Evolutionary conservation across 2,113 vertebrate species (phyloP).

Genomic region (Hyperopisus bebe): DNA sequence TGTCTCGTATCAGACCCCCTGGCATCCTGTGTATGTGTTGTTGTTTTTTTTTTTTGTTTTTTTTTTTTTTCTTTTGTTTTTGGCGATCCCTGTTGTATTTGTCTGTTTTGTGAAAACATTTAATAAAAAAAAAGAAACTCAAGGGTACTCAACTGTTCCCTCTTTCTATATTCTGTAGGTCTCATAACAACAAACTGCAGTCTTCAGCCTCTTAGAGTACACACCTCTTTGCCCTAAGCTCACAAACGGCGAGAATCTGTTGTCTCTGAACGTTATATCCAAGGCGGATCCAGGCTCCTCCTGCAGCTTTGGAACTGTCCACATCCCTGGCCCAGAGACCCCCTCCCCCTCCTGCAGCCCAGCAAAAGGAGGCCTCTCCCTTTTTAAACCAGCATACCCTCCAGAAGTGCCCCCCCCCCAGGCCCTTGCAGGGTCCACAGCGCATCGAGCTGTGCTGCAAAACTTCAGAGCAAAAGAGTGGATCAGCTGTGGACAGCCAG

Average conservation of each 20-base stretch:
- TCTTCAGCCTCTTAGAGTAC: conserved; percentile 86
- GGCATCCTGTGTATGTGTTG: conserved; percentile 52
- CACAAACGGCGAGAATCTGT: conserved; percentile 68
- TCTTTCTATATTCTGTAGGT: conserved; percentile 87
- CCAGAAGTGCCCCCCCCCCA: background rate
- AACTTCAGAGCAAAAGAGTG: conserved; percentile 27
- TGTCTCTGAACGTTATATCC: conserved; percentile 63
- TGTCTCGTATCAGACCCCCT: conserved; percentile 49
- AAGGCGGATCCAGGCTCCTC: conserved; percentile 38
- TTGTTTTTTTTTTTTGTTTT: conserved; percentile 42
- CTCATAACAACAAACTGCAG: conserved; percentile 98
- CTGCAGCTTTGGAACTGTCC: conserved; percentile 34
- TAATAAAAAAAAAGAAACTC: conserved; percentile 52
- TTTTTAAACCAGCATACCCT: conserved; percentile 29
- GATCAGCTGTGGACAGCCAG: conserved; percentile 32
- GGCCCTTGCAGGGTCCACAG: conserved; percentile 30
- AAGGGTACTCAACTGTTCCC: conserved; percentile 73
- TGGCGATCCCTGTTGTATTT: conserved; percentile 55
- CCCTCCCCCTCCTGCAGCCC: conserved; percentile 3
- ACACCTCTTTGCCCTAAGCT: conserved; percentile 65
- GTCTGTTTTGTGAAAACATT: conserved; percentile 58
- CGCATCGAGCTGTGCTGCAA: conserved; percentile 25
- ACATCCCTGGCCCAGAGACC: conserved; percentile 5
- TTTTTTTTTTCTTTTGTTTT: conserved; percentile 42
- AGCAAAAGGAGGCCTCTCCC: conserved; percentile 18